phyloP scores from a whole-genome alignment of 2,113 vertebrate genomes.

The Fregata magnificens region DNA sequence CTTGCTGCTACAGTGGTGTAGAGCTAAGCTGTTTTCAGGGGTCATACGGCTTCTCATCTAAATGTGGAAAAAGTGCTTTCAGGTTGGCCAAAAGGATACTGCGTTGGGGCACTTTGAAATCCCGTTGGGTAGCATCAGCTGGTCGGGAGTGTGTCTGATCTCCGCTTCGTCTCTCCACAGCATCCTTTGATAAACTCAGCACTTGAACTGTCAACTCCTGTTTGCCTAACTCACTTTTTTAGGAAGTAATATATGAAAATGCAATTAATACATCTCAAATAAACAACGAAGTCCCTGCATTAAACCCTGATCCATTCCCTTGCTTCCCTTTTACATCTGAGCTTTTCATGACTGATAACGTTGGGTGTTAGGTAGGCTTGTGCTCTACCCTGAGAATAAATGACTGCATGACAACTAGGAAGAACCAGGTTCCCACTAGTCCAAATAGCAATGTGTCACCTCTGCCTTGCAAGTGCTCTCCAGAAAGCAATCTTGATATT shows the following conservation, averaged over 20 bases:
- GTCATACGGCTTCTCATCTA: not conserved
- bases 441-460: not conserved
- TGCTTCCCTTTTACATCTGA: not conserved
- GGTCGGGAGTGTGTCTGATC: accelerated
- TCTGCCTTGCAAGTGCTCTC: not conserved
- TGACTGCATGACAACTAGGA: not conserved
- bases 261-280: not conserved
- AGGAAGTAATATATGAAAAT: not conserved
- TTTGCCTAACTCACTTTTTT: not conserved
- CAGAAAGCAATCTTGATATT: not conserved
- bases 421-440: not conserved
- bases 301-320: not conserved
- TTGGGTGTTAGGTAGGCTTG: not conserved
- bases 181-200: not conserved
- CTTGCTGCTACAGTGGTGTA: accelerated
- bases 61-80: not conserved
- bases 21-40: not conserved
- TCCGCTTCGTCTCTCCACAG: not conserved
- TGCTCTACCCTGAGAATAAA: not conserved
- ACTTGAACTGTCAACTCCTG: not conserved
- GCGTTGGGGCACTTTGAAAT: not conserved
- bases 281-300: not conserved
- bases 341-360: not conserved
- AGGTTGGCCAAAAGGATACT: not conserved
- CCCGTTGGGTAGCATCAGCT: not conserved